A percentile compares a stretch with the other conserved stretches of the same genome.
These are phyloP conservation scores for Chironex yamaguchii DNA, from an alignment of 30 jellyfish, hydroid and myxozoan genomes.

Conservation along the genomic window DNA sequence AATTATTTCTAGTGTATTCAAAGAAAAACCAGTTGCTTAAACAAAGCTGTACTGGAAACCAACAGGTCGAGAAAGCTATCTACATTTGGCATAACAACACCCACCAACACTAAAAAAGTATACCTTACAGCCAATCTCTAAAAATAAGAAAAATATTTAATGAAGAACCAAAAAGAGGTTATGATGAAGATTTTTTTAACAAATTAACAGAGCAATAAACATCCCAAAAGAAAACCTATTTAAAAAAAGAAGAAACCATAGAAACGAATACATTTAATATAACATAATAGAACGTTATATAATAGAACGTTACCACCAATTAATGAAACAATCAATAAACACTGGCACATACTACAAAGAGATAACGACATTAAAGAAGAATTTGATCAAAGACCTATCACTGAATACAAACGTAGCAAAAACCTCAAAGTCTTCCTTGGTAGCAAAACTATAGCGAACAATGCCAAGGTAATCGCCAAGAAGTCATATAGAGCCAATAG, in stretches of 20 bases:
- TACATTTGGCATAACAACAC: constrained; percentile 32
- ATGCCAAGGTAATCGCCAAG: no score
- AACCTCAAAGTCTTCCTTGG: no score
- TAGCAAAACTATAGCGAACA: no score
- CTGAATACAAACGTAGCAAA: no score
- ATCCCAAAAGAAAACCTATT: not conserved
- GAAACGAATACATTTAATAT: no score
- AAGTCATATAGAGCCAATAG: no score
- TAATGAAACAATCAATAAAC: not conserved
- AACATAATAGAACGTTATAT: not conserved
- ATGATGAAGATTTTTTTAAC: not conserved
- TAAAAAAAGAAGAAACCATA: not conserved
- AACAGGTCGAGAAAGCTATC: constrained; percentile 30
- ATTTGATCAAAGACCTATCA: no score
- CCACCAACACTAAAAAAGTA: constrained; percentile 20
- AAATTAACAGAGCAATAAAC: not conserved
- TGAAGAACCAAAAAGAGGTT: no score
- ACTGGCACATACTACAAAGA: not conserved
- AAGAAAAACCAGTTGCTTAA: not conserved
- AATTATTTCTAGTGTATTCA: constrained; percentile 40
- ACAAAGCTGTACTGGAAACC: constrained; percentile 32
- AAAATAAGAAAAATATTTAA: no score
- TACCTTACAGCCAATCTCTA: no score
- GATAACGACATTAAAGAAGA: not conserved
- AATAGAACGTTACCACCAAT: not conserved